A percentile compares a stretch with the other conserved stretches of the same genome.
These are phyloP conservation scores for Acropternis orthonyx DNA, from an alignment of 2,797 vertebrate species.

Conservation along the genomic window DNA sequence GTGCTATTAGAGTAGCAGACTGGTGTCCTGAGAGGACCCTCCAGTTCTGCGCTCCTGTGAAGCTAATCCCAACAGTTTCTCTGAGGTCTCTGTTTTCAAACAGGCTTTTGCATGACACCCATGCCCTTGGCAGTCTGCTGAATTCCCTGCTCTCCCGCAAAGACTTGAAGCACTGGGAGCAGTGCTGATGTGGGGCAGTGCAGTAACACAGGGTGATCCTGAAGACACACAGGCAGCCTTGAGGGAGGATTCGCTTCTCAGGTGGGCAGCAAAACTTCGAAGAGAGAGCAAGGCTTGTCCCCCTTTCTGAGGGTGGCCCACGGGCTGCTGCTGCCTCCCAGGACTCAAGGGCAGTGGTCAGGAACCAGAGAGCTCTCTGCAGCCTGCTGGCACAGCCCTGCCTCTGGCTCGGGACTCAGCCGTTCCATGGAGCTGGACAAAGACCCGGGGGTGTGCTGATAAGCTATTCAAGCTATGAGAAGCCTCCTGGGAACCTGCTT, in stretches of 20 bases:
- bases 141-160: neutral
- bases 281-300: neutral
- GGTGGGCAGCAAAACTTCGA: neutral
- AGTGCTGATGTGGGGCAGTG: neutral
- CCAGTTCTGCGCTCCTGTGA: neutral
- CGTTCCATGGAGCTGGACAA: neutral
- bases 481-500: slow-evolving; percentile 12
- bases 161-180: neutral
- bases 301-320: neutral
- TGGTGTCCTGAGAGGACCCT: neutral
- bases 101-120: neutral
- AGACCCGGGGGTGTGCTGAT: neutral
- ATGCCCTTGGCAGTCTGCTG: neutral
- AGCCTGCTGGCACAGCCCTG: neutral
- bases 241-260: neutral
- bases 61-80: neutral
- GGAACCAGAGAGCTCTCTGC: neutral
- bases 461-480: neutral
- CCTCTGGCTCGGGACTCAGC: neutral
- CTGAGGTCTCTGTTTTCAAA: neutral
- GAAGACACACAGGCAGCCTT: rapidly evolving
- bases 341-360: neutral
- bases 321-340: neutral
- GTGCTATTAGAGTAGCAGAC: neutral
- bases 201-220: rapidly evolving